These are phyloP conservation scores for Drosophila virilis DNA, from an alignment of 1,140 invertebrate species.

Conservation along the genomic window DNA sequence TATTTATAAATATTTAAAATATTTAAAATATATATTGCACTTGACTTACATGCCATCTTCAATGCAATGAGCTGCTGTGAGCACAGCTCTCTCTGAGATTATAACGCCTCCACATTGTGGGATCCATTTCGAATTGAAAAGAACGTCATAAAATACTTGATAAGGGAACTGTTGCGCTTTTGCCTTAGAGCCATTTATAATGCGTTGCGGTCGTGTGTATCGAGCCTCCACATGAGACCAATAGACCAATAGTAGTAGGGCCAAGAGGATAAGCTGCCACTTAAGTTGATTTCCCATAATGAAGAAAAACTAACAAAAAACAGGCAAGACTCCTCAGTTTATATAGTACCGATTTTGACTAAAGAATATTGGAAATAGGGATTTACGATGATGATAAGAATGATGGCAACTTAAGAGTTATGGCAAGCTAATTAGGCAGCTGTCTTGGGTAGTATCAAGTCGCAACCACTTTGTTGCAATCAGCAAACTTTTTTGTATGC, in stretches of 20 bases:
- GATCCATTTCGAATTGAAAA: too few relatives aligned
- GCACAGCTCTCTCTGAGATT: conserved; percentile 14
- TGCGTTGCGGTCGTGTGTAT: not conserved
- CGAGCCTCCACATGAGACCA: not conserved
- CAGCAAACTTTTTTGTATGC: not conserved
- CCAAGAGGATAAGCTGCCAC: not conserved
- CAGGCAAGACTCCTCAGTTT: not conserved
- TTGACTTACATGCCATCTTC: not conserved
- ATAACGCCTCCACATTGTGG: conserved; percentile 5
- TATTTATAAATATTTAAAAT: too few relatives aligned
- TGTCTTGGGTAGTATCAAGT: not conserved
- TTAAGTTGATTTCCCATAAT: conserved; percentile 1
- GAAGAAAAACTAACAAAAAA: not conserved
- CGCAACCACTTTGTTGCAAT: conserved; percentile 15
- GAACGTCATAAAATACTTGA: not conserved
- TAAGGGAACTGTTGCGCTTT: conserved; percentile 5
- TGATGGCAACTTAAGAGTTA: not conserved
- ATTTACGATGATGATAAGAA: not conserved
- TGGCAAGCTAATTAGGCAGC: conserved; percentile 4
- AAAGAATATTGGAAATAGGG: not conserved
- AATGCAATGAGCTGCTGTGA: conserved; percentile 35
- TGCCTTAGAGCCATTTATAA: conserved; percentile 13
- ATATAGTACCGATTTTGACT: not conserved
- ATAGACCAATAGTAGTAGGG: not conserved
- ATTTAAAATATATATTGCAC: too few relatives aligned